A percentile compares a stretch with the other conserved stretches of the same genome.
phyloP scores from a whole-genome alignment of 2,797 vertebrate species.

The Pseudopleuronectes americanus region DNA sequence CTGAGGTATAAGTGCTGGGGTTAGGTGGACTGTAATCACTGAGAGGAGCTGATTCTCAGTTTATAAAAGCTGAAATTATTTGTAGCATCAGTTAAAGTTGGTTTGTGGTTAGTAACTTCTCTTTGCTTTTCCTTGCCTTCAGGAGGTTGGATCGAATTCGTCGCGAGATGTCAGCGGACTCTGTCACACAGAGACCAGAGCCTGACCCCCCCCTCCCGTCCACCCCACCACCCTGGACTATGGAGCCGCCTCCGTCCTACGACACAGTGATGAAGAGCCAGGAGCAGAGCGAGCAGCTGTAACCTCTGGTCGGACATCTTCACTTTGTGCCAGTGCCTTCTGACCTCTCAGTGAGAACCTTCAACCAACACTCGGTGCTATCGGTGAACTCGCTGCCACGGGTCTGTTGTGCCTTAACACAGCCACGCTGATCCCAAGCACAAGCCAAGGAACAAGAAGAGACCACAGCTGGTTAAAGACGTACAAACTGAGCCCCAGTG shows the following conservation, averaged over 20 bases:
- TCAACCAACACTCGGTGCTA: constrained; percentile 13
- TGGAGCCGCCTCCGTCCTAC: constrained; percentile 82
- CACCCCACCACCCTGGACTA: constrained; percentile 82
- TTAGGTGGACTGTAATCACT: too few relatives aligned
- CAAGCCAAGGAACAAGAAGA: constrained; percentile 3
- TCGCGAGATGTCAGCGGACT: constrained; percentile 80
- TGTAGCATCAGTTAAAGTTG: neutral
- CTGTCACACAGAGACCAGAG: constrained; percentile 53
- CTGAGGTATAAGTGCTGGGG: too few relatives aligned
- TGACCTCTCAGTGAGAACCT: neutral
- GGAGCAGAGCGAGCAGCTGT: constrained; percentile 62
- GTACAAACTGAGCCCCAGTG: constrained; percentile 5
- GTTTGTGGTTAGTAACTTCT: neutral
- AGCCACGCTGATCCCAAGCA: constrained; percentile 14
- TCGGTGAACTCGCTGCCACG: neutral
- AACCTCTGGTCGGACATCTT: constrained; percentile 22
- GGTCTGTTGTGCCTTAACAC: constrained; percentile 44
- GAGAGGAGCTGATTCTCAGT: too few relatives aligned
- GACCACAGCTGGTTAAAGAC: constrained; percentile 28
- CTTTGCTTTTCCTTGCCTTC: neutral
- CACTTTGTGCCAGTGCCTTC: constrained; percentile 43
- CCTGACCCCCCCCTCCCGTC: constrained; percentile 68
- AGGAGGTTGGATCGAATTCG: constrained; percentile 86
- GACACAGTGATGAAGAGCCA: constrained; percentile 87
- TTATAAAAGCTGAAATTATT: neutral